Percentiles rank a stretch among this genome's conserved stretches.
Conservation (phyloP, 2,888 invertebrate genomes). For the Euzetes globulus region DNA sequence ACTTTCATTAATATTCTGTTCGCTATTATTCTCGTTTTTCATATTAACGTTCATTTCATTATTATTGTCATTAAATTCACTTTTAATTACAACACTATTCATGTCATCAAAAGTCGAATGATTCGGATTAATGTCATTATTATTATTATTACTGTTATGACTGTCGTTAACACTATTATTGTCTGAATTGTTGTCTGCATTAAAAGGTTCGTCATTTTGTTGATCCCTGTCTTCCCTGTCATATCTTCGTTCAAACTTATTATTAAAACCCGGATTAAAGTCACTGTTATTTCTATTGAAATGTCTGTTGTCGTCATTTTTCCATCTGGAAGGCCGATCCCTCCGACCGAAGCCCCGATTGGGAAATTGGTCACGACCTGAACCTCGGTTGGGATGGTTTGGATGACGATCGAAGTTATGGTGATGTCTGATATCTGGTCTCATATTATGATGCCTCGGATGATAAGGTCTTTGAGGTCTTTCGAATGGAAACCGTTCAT, state of each 20-base stretch:
- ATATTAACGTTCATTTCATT: background rate
- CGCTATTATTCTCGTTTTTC: background rate
- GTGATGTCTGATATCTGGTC: background rate
- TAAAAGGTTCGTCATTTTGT: background rate
- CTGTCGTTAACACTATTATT: background rate
- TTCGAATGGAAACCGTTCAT: slow-evolving; percentile 6
- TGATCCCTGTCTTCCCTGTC: background rate
- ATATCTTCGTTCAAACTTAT: background rate
- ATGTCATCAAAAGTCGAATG: background rate
- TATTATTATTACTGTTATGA: slow-evolving; percentile 5
- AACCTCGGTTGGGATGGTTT: background rate
- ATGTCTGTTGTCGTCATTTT: background rate
- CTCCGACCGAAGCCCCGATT: slow-evolving; percentile 3
- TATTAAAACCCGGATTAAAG: slow-evolving; percentile 7
- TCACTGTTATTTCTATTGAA: slow-evolving; percentile 12
- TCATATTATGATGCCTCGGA: slow-evolving; percentile 17
- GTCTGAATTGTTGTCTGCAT: background rate
- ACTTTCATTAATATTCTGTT: slow-evolving; percentile 12
- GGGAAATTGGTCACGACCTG: slow-evolving; percentile 10
- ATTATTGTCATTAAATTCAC: background rate
- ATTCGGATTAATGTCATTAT: slow-evolving; percentile 7
- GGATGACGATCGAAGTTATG: background rate
- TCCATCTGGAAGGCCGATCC: slow-evolving; percentile 3
- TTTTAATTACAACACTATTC: background rate
- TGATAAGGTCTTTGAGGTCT: slow-evolving; percentile 13